These are phyloP conservation scores for Tetraodon nigroviridis DNA, from an alignment of 2,113 vertebrate species.

Conservation along the genomic window DNA sequence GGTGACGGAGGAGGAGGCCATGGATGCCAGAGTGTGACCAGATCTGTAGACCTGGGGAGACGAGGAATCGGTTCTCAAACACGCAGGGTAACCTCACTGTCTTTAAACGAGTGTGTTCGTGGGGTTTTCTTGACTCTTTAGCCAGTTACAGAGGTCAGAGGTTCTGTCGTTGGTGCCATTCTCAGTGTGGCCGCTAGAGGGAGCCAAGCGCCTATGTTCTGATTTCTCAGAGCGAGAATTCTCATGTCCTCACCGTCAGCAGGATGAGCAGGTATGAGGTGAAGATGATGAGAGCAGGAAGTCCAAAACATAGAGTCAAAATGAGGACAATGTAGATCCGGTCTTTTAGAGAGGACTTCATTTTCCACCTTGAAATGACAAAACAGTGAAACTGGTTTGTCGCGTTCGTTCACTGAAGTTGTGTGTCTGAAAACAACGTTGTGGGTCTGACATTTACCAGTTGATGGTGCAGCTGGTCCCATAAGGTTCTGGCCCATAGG, in stretches of 20 bases:
- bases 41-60: slow-evolving; percentile 48
- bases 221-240: not conserved
- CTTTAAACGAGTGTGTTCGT: too few species aligned
- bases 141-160: too few species aligned
- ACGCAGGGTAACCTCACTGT: not conserved
- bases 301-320: slow-evolving; percentile 44
- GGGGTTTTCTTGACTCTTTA: too few species aligned
- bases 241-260: slow-evolving; percentile 37
- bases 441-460: slow-evolving; percentile 34
- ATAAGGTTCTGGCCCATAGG: slow-evolving; percentile 60
- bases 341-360: slow-evolving; percentile 39
- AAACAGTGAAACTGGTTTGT: not conserved
- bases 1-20: slow-evolving; percentile 35
- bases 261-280: slow-evolving; percentile 51
- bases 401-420: not conserved
- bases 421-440: not conserved
- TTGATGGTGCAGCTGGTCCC: slow-evolving; percentile 64
- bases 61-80: not conserved
- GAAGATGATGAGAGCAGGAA: slow-evolving; percentile 45
- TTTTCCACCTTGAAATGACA: slow-evolving; percentile 51
- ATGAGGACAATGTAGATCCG: slow-evolving; percentile 50
- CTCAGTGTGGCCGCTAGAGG: not conserved
- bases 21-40: slow-evolving; percentile 46
- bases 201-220: slow-evolving; percentile 1
- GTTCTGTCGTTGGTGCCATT: not conserved